Evolutionary conservation across 1,140 invertebrate genomes (phyloP).

Genomic region (Thaumatotibia leucotreta): DNA sequence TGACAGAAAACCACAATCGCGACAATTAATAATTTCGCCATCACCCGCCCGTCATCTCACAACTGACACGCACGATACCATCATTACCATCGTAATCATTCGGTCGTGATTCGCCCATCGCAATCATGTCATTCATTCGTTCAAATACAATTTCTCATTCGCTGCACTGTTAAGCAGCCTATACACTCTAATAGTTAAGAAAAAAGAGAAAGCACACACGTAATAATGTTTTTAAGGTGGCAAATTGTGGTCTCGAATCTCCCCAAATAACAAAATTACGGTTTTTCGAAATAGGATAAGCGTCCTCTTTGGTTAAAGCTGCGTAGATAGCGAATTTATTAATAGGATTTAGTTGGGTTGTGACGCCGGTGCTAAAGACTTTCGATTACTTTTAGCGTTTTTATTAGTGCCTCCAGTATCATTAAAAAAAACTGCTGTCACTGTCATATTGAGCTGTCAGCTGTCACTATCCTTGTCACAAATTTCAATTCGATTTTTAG

Average conservation of each 20-base stretch:
- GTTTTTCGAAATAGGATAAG: neutral
- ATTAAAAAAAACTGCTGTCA: neutral
- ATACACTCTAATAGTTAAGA: neutral
- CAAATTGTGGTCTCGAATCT: too few relatives aligned
- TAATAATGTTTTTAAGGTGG: too few relatives aligned
- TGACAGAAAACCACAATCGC: slow-evolving; percentile 8
- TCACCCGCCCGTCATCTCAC: slow-evolving; percentile 14
- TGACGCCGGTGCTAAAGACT: neutral
- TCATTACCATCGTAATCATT: slow-evolving; percentile 15
- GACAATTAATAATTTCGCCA: slow-evolving; percentile 9
- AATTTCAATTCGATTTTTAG: slow-evolving; percentile 12
- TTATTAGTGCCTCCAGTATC: neutral
- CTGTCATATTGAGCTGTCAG: neutral
- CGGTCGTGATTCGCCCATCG: neutral
- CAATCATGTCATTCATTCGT: slow-evolving; percentile 13
- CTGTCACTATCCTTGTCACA: neutral
- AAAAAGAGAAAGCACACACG: too few relatives aligned
- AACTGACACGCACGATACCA: slow-evolving; percentile 14
- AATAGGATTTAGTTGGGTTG: neutral
- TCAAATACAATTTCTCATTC: neutral
- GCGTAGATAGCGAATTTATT: neutral
- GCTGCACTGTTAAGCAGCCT: neutral
- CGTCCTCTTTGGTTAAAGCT: neutral
- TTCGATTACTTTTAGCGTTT: neutral
- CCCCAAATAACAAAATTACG: too few relatives aligned